phyloP scores from a whole-genome alignment of 2,888 invertebrate genomes.

The Microctonus brassicae region DNA sequence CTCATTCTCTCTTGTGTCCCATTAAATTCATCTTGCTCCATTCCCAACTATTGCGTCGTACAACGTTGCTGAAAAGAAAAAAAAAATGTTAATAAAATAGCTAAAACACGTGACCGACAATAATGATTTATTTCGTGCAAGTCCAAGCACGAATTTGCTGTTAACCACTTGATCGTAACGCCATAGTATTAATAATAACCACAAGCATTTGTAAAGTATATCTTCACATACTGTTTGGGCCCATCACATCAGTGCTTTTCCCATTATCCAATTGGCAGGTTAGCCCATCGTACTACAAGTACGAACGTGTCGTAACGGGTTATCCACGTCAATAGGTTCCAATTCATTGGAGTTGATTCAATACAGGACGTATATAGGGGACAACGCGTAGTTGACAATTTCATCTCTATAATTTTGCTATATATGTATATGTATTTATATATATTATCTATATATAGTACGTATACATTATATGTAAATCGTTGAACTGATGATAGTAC shows the following conservation, averaged over 20 bases:
- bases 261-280: conserved; percentile 58
- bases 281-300: conserved; percentile 35
- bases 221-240: conserved; percentile 19
- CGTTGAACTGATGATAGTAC: background rate
- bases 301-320: conserved; percentile 35
- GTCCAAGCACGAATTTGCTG: conserved; percentile 49
- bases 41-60: background rate
- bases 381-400: conserved; percentile 16
- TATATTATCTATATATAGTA: background rate
- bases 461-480: background rate
- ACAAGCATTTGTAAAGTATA: conserved; percentile 36
- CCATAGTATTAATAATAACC: conserved; percentile 38
- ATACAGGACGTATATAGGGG: conserved; percentile 21
- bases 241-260: conserved; percentile 23
- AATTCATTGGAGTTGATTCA: conserved; percentile 46
- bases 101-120: conserved; percentile 32
- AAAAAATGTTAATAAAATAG: conserved; percentile 21
- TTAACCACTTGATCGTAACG: conserved; percentile 50
- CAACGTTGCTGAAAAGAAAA: background rate
- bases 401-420: background rate
- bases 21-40: background rate
- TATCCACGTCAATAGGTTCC: conserved; percentile 55
- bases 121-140: conserved; percentile 36
- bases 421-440: no score
- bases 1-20: background rate